Base-by-base conservation (phyloP, 2,113 vertebrate species). In the Syngnathus scovelli region DNA sequence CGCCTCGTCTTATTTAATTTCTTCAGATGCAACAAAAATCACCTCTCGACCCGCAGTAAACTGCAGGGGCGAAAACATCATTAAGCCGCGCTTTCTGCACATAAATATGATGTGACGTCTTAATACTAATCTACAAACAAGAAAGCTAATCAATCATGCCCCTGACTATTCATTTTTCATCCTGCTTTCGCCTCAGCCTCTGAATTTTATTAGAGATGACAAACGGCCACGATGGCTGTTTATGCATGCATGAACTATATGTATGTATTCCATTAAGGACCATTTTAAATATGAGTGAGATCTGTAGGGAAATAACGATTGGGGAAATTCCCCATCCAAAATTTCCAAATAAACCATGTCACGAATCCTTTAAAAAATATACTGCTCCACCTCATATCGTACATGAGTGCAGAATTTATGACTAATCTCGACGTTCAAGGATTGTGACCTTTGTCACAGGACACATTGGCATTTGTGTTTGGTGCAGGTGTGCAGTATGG, bases 51-150 rank as follows among this genome's bases (percentile, higher is more conserved):
- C 78, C 44, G 41, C 2, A 4, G 61, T 89, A 64, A 86, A 92
- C 79, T 85, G 66, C 27, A 66, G 91, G 77, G 84, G 83, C 72
- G 77, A 92, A 91, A 87, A 78, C 80, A 88, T 73, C 89, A 88
- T 88, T 89, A 93, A 90, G 83, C 74, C 81, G 43, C 67, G 52
- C 82, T 83, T 83, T 91, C 87, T 90, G 82, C 58, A 86, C 76
- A 84, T 89, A 88, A 83, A 86, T 92, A 90, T 78, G 87, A 91
- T 87, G 81, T 81, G 91, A 92, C 89, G 87, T 39, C 78, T 93
- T 94, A 76, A 93, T 94, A 92, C 93, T 92, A 92, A 92, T 92
- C 88, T 92, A 91, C 91, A 89, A 85, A 87, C 77, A 85, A 85
- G 81, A 87, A 86, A 91, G 76, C 77, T 82, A 86, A 87, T 90